Evolutionary conservation across 2,888 invertebrate species (phyloP).

Genomic region (Drosophila kambysellisi): DNA sequence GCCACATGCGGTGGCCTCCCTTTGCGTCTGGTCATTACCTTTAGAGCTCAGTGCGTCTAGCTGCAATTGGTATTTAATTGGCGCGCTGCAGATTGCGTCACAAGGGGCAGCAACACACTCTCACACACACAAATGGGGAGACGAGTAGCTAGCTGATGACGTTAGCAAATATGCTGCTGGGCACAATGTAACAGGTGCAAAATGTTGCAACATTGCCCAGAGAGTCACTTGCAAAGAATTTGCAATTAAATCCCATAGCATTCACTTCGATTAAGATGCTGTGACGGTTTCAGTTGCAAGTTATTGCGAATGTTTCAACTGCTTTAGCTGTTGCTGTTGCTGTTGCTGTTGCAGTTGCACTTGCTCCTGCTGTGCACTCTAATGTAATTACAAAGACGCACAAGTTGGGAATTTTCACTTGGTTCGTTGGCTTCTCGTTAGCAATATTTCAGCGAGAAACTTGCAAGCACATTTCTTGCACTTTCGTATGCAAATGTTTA

Average conservation of each 20-base stretch:
- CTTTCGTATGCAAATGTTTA: conserved; percentile 25
- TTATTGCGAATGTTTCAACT: background rate
- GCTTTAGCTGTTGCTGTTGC: background rate
- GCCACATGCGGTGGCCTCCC: background rate
- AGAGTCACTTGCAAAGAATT: conserved; percentile 25
- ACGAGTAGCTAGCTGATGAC: conserved; percentile 33
- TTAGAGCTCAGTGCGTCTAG: conserved; percentile 33
- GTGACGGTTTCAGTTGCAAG: background rate
- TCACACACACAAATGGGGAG: background rate
- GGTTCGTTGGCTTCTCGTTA: background rate
- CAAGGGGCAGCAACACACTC: conserved; percentile 12
- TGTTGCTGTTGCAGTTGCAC: background rate
- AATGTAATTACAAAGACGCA: conserved; percentile 13
- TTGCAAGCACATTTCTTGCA: conserved; percentile 10
- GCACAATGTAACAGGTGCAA: conserved; percentile 54
- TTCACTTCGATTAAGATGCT: conserved; percentile 43
- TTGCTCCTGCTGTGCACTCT: conserved; percentile 2
- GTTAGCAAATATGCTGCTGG: conserved; percentile 36
- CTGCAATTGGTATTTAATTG: conserved; percentile 69
- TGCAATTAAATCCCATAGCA: conserved; percentile 38
- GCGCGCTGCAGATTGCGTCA: conserved; percentile 45
- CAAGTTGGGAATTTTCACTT: background rate
- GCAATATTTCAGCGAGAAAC: background rate
- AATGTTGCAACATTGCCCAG: conserved; percentile 28
- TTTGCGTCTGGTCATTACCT: conserved; percentile 27